These are phyloP conservation scores for Ceratoteleas bidentatus DNA, from an alignment of 1,140 invertebrate genomes.

Conservation along the genomic window DNA sequence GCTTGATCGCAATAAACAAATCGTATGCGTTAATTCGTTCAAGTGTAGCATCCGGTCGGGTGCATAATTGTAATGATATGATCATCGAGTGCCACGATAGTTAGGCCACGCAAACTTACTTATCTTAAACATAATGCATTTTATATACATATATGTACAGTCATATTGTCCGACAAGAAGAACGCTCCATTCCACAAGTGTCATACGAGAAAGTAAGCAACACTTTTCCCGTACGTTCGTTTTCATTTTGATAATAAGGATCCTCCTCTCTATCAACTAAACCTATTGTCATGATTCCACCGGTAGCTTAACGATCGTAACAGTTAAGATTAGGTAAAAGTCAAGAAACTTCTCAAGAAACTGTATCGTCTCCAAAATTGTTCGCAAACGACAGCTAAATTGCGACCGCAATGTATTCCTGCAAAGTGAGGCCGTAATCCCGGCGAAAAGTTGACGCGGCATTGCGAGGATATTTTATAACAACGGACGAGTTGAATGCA, in stretches of 20 bases:
- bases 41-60: slow-evolving; percentile 41
- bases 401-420: slow-evolving; percentile 33
- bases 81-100: slow-evolving; percentile 65
- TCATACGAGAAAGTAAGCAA: slow-evolving; percentile 64
- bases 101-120: slow-evolving; percentile 68
- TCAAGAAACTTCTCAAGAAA: slow-evolving; percentile 37
- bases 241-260: slow-evolving; percentile 55
- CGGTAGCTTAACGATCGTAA: slow-evolving; percentile 51
- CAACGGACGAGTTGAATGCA: slow-evolving; percentile 47
- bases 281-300: slow-evolving; percentile 50
- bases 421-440: slow-evolving; percentile 28
- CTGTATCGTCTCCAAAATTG: slow-evolving; percentile 9
- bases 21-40: slow-evolving; percentile 54
- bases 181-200: slow-evolving; percentile 64
- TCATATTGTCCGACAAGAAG: slow-evolving; percentile 45
- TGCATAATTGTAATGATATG: slow-evolving; percentile 61
- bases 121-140: slow-evolving; percentile 65
- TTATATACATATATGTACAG: slow-evolving; percentile 67
- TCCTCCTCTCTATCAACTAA: slow-evolving; percentile 39
- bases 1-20: slow-evolving; percentile 54
- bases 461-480: slow-evolving; percentile 52
- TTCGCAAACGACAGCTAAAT: slow-evolving; percentile 2
- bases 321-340: slow-evolving; percentile 45
- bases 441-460: slow-evolving; percentile 24
- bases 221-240: slow-evolving; percentile 47